Conservation (phyloP, 2,888 invertebrate species). For the Cantharis lateralis region DNA sequence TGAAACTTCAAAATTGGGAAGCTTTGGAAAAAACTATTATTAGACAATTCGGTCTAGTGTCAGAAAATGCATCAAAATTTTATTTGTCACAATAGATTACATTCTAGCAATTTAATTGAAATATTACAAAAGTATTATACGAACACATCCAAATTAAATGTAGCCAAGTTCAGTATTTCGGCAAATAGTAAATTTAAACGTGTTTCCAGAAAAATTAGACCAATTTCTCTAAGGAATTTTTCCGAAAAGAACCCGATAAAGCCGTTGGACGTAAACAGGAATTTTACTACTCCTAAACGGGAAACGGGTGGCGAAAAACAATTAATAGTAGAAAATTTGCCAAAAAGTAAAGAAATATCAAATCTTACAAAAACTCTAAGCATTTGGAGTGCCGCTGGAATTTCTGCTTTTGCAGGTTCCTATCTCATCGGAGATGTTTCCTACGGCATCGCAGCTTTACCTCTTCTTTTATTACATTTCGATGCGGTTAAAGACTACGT, state of each 20-base stretch:
- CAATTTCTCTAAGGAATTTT: background rate
- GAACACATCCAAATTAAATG: background rate
- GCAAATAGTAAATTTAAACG: background rate
- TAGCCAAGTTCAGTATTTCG: background rate
- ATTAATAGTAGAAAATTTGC: background rate
- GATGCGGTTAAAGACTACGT: background rate
- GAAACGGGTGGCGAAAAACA: background rate
- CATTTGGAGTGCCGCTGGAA: conserved; percentile 1
- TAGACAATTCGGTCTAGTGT: background rate
- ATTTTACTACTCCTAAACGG: background rate
- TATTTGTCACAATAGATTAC: conserved; percentile 4
- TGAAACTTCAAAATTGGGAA: background rate
- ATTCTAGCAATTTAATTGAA: background rate
- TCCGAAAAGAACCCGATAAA: background rate
- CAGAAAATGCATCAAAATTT: conserved; percentile 11
- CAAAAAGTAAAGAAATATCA: background rate
- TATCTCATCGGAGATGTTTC: background rate
- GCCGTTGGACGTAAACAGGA: background rate
- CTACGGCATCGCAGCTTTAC: conserved; percentile 3
- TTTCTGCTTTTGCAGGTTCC: background rate
- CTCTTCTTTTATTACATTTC: background rate
- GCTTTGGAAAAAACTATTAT: background rate
- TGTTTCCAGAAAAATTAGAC: background rate
- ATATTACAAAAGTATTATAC: background rate
- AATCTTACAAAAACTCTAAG: background rate